Percentiles rank a stretch among this genome's conserved stretches.
Conservation (phyloP, 2,113 vertebrate genomes). For the Cyrtonyx montezumae region DNA sequence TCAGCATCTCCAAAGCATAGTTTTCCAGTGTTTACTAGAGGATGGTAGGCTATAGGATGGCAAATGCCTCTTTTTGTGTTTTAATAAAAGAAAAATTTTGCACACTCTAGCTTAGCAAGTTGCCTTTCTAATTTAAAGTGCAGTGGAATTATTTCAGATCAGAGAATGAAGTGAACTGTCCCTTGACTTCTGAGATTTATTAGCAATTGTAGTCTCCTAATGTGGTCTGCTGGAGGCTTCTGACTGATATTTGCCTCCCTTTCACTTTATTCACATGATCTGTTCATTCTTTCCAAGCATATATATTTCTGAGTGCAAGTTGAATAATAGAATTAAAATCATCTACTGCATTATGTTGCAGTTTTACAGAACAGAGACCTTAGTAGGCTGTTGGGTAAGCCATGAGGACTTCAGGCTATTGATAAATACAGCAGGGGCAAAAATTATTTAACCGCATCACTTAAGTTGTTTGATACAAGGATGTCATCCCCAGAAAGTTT, state of each 20-base stretch:
- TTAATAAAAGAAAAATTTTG: not conserved
- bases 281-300: not conserved
- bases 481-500: not conserved
- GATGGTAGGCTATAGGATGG: not conserved
- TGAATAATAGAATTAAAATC: not conserved
- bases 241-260: not conserved
- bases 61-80: not conserved
- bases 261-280: not conserved
- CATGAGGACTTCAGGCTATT: not conserved
- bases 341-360: not conserved
- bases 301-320: not conserved
- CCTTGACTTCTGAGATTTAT: not conserved
- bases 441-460: not conserved
- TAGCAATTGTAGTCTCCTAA: not conserved
- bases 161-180: not conserved
- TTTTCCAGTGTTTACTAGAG: not conserved
- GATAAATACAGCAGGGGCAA: not conserved
- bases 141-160: not conserved
- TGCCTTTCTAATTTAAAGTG: not conserved
- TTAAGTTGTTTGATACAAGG: not conserved
- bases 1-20: constrained; percentile 13
- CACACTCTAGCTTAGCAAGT: not conserved
- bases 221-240: not conserved
- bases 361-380: not conserved
- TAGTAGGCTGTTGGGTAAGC: not conserved